Percentiles rank a stretch among this genome's conserved stretches.
These are phyloP conservation scores for Morbakka virulenta DNA, from an alignment of 30 jellyfish, hydroid and myxozoan genomes.

Conservation along the genomic window DNA sequence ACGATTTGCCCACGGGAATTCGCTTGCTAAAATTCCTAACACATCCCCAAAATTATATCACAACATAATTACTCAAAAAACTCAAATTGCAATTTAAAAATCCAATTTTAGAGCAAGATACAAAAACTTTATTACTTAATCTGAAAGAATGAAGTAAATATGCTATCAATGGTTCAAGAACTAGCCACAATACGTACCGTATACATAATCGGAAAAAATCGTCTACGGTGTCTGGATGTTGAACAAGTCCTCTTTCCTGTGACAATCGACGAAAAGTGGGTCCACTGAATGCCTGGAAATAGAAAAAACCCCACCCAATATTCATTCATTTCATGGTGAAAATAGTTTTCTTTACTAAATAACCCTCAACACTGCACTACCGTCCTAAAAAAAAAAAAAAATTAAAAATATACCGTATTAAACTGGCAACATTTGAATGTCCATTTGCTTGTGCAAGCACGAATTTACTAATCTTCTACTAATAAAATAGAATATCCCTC, in stretches of 20 bases:
- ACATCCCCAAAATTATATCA: no score
- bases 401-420: no score
- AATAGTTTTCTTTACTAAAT: not conserved
- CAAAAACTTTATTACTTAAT: no score
- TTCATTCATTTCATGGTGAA: not conserved
- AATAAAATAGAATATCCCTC: no score
- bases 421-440: no score
- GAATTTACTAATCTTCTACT: no score
- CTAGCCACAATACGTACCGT: slow-evolving; percentile 55
- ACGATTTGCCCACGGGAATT: no score
- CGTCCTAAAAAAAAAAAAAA: not conserved
- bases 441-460: no score
- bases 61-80: no score
- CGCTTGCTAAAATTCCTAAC: no score
- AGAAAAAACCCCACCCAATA: not conserved
- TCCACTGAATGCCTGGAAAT: slow-evolving; percentile 60
- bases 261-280: slow-evolving; percentile 81
- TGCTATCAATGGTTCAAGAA: not conserved
- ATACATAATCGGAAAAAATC: slow-evolving; percentile 86
- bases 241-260: slow-evolving; percentile 54
- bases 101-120: no score
- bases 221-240: slow-evolving; percentile 94
- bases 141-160: not conserved
- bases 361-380: not conserved
- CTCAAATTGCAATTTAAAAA: no score